These are phyloP conservation scores for Pelobates fuscus DNA, from an alignment of 2,113 vertebrate species.

Conservation along the genomic window DNA sequence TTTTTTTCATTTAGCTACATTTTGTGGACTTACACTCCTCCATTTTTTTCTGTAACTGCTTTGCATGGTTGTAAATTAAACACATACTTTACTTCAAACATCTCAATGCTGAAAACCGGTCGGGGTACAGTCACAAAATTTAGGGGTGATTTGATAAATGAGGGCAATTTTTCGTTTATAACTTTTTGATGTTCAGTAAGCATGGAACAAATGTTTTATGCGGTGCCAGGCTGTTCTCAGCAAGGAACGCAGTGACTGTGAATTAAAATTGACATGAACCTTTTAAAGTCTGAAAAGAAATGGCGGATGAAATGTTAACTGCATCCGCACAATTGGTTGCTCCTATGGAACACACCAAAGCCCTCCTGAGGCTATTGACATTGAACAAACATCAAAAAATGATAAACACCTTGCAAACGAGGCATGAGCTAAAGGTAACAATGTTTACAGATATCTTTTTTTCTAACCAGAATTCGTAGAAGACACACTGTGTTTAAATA, in stretches of 20 bases:
- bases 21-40: conserved; percentile 4
- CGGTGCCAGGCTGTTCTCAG: conserved; percentile 18
- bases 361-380: conserved; percentile 68
- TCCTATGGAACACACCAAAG: conserved; percentile 62
- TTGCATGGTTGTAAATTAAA: conserved; percentile 75
- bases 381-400: conserved; percentile 53
- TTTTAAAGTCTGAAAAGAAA: conserved; percentile 19
- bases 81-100: conserved; percentile 79
- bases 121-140: conserved; percentile 19
- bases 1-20: conserved; percentile 65
- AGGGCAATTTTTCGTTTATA: conserved; percentile 10
- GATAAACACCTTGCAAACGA: conserved; percentile 64
- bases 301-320: conserved; percentile 30
- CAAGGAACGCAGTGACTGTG: conserved; percentile 6
- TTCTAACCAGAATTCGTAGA: conserved; percentile 72
- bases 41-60: conserved; percentile 66
- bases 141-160: background rate
- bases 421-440: conserved; percentile 78
- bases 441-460: conserved; percentile 89
- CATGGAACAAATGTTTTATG: conserved; percentile 8
- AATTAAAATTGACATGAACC: conserved; percentile 5
- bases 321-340: conserved; percentile 35
- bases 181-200: conserved; percentile 13
- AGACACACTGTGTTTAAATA: conserved; percentile 88
- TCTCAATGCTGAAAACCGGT: conserved; percentile 74